phyloP scores from a whole-genome alignment of 2,113 vertebrate species.

The Triplophysa dalaica region DNA sequence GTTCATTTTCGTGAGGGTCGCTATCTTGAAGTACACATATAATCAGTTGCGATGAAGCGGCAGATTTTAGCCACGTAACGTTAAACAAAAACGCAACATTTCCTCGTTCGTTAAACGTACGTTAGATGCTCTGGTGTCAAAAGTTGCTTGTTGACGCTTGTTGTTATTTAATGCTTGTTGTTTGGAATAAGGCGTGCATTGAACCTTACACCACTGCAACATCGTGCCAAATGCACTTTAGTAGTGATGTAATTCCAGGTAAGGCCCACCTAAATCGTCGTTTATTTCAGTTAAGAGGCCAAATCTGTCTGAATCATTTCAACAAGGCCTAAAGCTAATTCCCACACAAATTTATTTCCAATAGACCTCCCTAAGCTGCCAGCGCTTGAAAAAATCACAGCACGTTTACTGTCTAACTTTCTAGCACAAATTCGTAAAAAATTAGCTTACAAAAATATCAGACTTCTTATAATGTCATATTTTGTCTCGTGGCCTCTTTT shows the following conservation, averaged over 20 bases:
- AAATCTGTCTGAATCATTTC: slow-evolving; percentile 33
- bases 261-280: not conserved
- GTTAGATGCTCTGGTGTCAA: not conserved
- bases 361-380: not conserved
- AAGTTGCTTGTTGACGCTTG: not conserved
- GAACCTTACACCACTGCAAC: not conserved
- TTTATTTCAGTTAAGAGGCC: slow-evolving; percentile 33
- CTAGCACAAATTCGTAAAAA: slow-evolving; percentile 5
- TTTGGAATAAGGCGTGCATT: not conserved
- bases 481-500: not conserved
- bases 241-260: not conserved
- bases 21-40: no score
- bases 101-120: no score
- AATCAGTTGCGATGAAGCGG: no score
- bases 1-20: no score
- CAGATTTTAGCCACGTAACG: no score
- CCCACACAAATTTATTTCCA: slow-evolving; percentile 25
- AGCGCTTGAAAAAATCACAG: slow-evolving; percentile 15
- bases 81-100: no score
- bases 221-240: not conserved
- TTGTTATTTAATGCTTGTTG: no score
- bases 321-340: slow-evolving; percentile 39
- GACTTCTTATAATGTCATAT: not conserved
- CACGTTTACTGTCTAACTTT: not conserved
- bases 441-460: not conserved